A percentile compares a stretch with the other conserved stretches of the same genome.
Conservation (phyloP, 2,797 vertebrate genomes). For the Anabas testudineus region DNA sequence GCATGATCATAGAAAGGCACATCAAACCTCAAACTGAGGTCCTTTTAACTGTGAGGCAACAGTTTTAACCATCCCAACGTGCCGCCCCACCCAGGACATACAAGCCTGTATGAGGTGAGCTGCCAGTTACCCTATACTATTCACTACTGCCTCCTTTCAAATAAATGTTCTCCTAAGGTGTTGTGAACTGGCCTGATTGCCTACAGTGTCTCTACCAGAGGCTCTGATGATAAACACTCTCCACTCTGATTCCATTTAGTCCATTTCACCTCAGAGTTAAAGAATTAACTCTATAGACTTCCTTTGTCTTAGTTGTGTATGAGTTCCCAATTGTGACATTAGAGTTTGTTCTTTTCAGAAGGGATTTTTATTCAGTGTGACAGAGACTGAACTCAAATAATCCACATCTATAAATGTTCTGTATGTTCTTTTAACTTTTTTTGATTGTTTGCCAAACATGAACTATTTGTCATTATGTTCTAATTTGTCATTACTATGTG, state of each 20-base stretch:
- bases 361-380: conserved; percentile 1
- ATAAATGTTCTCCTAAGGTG: background rate
- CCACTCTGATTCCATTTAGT: conserved; percentile 2
- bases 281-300: background rate
- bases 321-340: conserved; percentile 21
- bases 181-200: background rate
- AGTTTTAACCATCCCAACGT: no score
- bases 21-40: no score
- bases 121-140: background rate
- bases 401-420: conserved; percentile 14
- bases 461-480: background rate
- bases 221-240: background rate
- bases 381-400: conserved; percentile 12
- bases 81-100: no score
- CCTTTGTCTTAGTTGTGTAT: background rate
- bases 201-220: background rate
- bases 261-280: background rate
- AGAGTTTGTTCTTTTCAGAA: conserved; percentile 1
- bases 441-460: background rate
- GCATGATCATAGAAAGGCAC: no score
- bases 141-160: background rate
- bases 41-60: no score
- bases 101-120: background rate
- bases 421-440: background rate
- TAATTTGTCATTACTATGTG: conserved; percentile 3